These are phyloP conservation scores for Pristionchus mayeri DNA, from an alignment of 2,888 invertebrate species.

Conservation along the genomic window DNA sequence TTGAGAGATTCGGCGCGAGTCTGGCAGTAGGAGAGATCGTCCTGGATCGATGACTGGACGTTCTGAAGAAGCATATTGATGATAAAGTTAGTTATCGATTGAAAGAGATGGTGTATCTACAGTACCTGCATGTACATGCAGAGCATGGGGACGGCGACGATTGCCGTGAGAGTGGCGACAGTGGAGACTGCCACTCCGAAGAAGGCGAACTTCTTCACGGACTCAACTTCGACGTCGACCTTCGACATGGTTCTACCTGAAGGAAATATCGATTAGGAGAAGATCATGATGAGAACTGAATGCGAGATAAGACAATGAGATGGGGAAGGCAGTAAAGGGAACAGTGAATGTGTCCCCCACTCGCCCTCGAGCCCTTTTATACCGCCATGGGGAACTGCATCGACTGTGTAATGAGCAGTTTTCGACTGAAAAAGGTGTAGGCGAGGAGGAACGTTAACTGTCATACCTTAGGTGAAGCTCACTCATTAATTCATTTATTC, in stretches of 20 bases:
- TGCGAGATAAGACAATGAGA: too few relatives aligned
- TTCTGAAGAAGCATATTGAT: constrained; percentile 54
- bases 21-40: constrained; percentile 43
- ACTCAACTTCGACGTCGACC: constrained; percentile 49
- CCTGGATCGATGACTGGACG: constrained; percentile 46
- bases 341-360: constrained; percentile 50
- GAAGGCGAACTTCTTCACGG: constrained; percentile 60
- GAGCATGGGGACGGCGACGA: constrained; percentile 67
- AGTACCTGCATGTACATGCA: constrained; percentile 61
- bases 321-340: neutral
- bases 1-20: constrained; percentile 47
- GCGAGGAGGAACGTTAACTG: too few relatives aligned
- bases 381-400: neutral
- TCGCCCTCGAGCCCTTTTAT: constrained; percentile 60
- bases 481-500: too few relatives aligned
- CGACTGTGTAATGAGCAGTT: too few relatives aligned
- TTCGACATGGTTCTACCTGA: constrained; percentile 25
- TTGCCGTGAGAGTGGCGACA: constrained; percentile 62
- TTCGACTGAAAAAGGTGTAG: too few relatives aligned
- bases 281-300: too few relatives aligned
- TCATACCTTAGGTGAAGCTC: too few relatives aligned
- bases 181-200: constrained; percentile 62
- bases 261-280: neutral
- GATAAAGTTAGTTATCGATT: neutral
- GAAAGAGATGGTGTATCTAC: neutral